Percentiles rank a stretch among this genome's conserved stretches.
Conservation (phyloP, 2,888 invertebrate genomes). For the Sinohyriopsis cumingii region DNA sequence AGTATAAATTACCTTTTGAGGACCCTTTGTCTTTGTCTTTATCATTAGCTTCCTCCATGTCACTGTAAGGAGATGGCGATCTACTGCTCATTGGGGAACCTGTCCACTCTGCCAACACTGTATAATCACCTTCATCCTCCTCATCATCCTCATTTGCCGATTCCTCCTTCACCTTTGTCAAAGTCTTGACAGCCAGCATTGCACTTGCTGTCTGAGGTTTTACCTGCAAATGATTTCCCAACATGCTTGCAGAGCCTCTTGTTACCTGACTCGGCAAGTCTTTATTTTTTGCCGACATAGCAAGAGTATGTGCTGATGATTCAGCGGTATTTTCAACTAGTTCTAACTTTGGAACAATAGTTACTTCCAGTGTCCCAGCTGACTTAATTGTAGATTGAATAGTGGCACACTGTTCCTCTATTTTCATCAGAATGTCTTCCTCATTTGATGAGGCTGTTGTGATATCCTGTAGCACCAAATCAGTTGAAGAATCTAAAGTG, state of each 20-base stretch:
- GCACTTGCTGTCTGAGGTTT: neutral
- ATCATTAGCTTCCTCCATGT: slow-evolving; percentile 16
- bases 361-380: too few relatives aligned
- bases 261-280: too few relatives aligned
- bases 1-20: too few relatives aligned
- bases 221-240: too few relatives aligned
- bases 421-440: slow-evolving; percentile 65
- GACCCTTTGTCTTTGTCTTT: slow-evolving; percentile 3
- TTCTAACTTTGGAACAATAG: too few relatives aligned
- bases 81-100: slow-evolving; percentile 5
- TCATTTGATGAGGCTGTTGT: slow-evolving; percentile 22
- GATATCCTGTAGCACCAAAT: neutral
- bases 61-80: slow-evolving; percentile 4
- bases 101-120: slow-evolving; percentile 64
- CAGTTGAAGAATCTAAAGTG: slow-evolving; percentile 2
- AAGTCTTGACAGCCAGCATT: slow-evolving; percentile 4
- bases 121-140: slow-evolving; percentile 53
- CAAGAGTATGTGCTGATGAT: neutral
- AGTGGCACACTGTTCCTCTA: slow-evolving; percentile 74
- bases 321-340: too few relatives aligned
- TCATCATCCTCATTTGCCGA: slow-evolving; percentile 28
- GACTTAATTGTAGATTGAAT: slow-evolving; percentile 64
- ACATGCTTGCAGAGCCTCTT: too few relatives aligned
- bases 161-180: slow-evolving; percentile 3
- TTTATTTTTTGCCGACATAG: too few relatives aligned